These are phyloP conservation scores for Drosophila rufa DNA, from an alignment of 1,140 invertebrate genomes.

Conservation along the genomic window DNA sequence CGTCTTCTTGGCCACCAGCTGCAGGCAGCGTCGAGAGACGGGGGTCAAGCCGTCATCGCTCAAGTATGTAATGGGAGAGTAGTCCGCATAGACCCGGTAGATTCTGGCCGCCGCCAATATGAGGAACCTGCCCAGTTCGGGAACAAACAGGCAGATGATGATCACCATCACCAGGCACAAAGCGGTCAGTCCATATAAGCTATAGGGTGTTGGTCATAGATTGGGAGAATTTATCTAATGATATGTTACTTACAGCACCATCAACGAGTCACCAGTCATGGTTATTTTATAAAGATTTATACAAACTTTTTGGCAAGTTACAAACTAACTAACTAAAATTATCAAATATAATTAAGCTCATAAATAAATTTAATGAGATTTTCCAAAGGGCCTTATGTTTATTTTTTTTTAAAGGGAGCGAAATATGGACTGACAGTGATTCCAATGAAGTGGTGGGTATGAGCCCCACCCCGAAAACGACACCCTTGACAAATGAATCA, in stretches of 20 bases:
- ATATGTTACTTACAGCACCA: slow-evolving; percentile 27
- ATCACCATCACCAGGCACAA: not conserved
- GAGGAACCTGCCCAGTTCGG: not conserved
- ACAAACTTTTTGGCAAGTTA: not conserved
- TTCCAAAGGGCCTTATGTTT: not conserved
- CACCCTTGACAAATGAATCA: slow-evolving; percentile 7
- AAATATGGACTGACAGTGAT: not conserved
- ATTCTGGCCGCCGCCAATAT: not conserved
- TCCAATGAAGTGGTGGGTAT: not conserved
- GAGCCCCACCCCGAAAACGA: slow-evolving; percentile 1
- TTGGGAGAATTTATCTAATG: not conserved
- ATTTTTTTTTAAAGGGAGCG: not conserved
- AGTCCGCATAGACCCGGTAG: slow-evolving; percentile 8
- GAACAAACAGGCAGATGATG: not conserved
- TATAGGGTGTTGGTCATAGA: not conserved
- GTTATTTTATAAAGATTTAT: not conserved
- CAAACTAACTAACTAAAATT: no score
- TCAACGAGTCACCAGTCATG: not conserved
- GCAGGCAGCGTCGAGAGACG: slow-evolving; percentile 35
- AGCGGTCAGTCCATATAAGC: not conserved
- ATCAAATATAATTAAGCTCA: not conserved
- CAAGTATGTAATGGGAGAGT: slow-evolving; percentile 32
- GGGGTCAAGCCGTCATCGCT: slow-evolving; percentile 6
- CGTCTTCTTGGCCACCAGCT: slow-evolving; percentile 43
- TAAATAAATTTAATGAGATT: not conserved